Conservation (phyloP, 2,113 vertebrate genomes). For the Apaloderma vittatum region DNA sequence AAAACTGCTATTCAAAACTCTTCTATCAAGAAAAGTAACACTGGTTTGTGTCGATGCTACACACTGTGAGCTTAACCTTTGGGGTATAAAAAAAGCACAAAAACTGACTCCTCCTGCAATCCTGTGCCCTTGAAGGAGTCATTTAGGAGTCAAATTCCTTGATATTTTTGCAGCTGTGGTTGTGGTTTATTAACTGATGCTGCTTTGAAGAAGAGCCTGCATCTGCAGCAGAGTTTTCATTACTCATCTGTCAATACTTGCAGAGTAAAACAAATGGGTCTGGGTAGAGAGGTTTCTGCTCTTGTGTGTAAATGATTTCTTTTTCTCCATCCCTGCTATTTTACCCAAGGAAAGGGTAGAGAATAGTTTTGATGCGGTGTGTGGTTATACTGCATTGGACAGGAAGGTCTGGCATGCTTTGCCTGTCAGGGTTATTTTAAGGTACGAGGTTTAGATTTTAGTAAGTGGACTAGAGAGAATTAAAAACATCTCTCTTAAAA, state of each 20-base stretch:
- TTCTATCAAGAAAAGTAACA: background rate
- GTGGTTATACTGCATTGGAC: background rate
- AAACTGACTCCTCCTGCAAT: background rate
- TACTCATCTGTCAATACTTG: conserved; percentile 64
- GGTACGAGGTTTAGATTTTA: background rate
- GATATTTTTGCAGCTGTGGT: conserved; percentile 63
- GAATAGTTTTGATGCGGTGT: background rate
- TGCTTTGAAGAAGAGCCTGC: conserved; percentile 44
- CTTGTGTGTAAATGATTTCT: background rate
- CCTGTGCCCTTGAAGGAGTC: conserved; percentile 43
- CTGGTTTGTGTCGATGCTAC: background rate
- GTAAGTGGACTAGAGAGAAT: conserved; percentile 9
- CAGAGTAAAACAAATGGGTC: conserved; percentile 46
- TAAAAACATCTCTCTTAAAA: background rate
- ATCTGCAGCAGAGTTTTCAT: conserved; percentile 58
- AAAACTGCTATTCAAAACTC: background rate
- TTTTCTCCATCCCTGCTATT: background rate
- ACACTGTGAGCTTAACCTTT: background rate
- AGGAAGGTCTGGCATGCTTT: background rate
- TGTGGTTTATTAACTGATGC: conserved; percentile 65
- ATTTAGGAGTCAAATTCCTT: conserved; percentile 54
- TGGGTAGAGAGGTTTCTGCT: conserved; percentile 20
- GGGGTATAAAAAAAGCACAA: background rate
- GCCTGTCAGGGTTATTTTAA: conserved; percentile 22
- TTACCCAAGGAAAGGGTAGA: background rate